Percentiles rank a stretch among this genome's conserved stretches.
Conservation (phyloP, 2,113 vertebrate species). For the Hippoglossus stenolepis region DNA sequence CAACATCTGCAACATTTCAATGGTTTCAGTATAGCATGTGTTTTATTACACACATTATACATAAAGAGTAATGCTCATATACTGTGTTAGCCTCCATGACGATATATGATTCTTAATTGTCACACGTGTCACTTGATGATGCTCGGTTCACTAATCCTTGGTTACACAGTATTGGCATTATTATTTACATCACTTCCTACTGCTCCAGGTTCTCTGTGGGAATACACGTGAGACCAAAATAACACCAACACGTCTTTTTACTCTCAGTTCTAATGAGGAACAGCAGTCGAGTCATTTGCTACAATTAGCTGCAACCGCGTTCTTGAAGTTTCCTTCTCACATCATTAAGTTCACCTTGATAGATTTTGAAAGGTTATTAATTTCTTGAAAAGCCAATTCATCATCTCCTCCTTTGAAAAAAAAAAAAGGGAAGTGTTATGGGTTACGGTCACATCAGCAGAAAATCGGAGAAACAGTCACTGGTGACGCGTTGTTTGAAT, state of each 20-base stretch:
- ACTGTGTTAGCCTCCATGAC: background rate
- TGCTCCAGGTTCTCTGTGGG: background rate
- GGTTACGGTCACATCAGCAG: constrained; percentile 28
- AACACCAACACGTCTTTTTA: background rate
- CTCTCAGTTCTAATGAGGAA: constrained; percentile 30
- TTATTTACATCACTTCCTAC: background rate
- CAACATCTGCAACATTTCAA: background rate
- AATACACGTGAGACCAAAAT: constrained; percentile 6
- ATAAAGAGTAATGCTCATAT: background rate
- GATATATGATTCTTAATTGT: background rate
- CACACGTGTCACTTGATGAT: background rate
- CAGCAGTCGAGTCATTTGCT: constrained; percentile 26
- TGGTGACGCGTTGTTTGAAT: background rate
- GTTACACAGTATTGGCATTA: background rate
- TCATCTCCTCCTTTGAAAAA: constrained; percentile 34
- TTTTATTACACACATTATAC: background rate
- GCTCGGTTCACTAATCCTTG: background rate
- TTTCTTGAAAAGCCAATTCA: constrained; percentile 54
- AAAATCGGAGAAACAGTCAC: constrained; percentile 5
- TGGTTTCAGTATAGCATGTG: background rate
- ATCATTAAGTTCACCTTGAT: constrained; percentile 61
- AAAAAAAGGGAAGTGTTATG: constrained; percentile 4
- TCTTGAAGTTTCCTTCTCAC: constrained; percentile 39
- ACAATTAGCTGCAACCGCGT: constrained; percentile 30
- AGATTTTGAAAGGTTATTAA: constrained; percentile 50